These are phyloP conservation scores for Australoheros facetus DNA, from an alignment of 2,797 vertebrate species.

Conservation along the genomic window DNA sequence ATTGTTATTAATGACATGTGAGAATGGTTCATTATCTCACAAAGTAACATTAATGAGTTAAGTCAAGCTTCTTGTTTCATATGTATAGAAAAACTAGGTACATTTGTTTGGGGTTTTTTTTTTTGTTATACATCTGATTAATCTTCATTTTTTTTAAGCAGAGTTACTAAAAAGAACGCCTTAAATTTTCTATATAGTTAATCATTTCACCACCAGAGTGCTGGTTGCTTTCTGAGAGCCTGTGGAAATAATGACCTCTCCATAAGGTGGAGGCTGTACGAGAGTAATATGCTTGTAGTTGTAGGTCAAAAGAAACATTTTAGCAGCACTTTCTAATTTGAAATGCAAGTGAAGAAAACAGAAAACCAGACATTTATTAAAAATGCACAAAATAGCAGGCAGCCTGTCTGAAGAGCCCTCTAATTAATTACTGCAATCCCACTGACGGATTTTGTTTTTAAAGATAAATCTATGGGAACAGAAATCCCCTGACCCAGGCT, in stretches of 20 bases:
- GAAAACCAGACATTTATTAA: too few relatives aligned
- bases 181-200: neutral
- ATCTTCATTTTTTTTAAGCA: too few relatives aligned
- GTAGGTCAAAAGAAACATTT: neutral
- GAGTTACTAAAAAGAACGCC: neutral
- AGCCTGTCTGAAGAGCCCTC: neutral
- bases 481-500: neutral
- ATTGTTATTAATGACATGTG: too few relatives aligned
- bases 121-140: too few relatives aligned
- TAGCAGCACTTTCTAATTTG: neutral
- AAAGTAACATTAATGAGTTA: neutral
- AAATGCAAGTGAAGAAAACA: neutral
- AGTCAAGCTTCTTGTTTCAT: neutral
- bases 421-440: neutral
- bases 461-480: too few relatives aligned
- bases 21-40: neutral
- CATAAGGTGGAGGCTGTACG: neutral
- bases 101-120: too few relatives aligned
- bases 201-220: neutral
- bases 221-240: neutral
- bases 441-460: too few relatives aligned
- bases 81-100: too few relatives aligned
- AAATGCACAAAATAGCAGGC: neutral
- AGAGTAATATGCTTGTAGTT: neutral
- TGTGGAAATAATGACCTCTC: neutral